Percentiles rank a stretch among this genome's conserved stretches.
phyloP scores from a whole-genome alignment of 2,113 vertebrate genomes.

The Vulpes ferrilata region DNA sequence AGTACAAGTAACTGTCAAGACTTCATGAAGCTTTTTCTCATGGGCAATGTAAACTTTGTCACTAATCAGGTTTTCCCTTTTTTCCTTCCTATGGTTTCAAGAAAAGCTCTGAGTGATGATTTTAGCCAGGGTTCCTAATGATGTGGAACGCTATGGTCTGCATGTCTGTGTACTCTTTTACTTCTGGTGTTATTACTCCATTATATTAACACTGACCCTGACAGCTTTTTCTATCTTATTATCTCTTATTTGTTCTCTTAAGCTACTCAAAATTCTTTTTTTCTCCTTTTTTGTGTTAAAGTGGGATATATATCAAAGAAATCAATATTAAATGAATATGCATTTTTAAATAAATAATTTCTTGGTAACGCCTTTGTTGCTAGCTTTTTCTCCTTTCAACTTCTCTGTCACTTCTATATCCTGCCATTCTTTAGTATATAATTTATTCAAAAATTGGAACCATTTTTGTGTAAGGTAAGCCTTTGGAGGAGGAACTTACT shows the following conservation, averaged over 20 bases:
- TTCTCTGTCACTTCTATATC: not conserved
- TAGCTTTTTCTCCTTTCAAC: not conserved
- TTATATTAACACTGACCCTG: not conserved
- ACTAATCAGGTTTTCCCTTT: not conserved
- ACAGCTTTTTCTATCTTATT: not conserved
- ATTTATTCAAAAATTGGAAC: conserved; percentile 19
- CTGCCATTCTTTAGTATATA: not conserved
- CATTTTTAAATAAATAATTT: not conserved
- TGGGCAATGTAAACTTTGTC: not conserved
- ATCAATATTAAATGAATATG: not conserved
- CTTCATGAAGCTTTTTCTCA: conserved; percentile 16
- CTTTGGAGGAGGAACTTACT: not conserved
- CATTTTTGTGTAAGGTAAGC: not conserved
- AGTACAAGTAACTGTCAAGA: not conserved
- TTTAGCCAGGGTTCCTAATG: not conserved
- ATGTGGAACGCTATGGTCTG: not conserved
- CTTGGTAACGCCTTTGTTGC: not conserved
- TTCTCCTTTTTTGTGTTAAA: not conserved
- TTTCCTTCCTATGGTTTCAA: not conserved
- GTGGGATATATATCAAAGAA: not conserved
- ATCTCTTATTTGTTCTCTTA: not conserved
- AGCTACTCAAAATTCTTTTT: not conserved
- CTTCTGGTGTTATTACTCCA: not conserved
- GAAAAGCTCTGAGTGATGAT: not conserved
- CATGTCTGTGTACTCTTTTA: not conserved